These are phyloP conservation scores for Schizothorax lantsangensis DNA, from an alignment of 2,797 vertebrate genomes.

Conservation along the genomic window DNA sequence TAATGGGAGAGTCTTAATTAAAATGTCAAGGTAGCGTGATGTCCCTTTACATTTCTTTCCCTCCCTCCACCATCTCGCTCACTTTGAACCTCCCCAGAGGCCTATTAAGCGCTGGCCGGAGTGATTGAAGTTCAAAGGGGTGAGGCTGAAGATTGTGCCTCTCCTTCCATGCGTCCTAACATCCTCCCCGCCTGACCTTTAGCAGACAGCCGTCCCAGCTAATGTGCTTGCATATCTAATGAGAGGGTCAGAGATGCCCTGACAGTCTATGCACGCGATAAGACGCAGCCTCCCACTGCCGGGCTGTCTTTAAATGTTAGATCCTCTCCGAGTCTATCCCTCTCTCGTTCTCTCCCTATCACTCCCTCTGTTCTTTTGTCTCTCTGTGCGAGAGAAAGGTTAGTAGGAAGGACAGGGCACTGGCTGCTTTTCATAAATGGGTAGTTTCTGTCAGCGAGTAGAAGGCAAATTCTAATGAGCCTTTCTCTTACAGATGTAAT, in stretches of 20 bases:
- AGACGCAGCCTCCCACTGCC: conserved; percentile 71
- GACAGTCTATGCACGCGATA: conserved; percentile 66
- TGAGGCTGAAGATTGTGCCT: conserved; percentile 79
- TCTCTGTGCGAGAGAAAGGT: conserved; percentile 73
- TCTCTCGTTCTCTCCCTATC: conserved; percentile 57
- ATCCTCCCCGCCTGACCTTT: conserved; percentile 84
- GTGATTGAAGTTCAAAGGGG: conserved; percentile 87
- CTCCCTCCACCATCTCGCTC: conserved; percentile 70
- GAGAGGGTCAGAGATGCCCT: conserved; percentile 75
- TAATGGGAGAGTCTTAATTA: conserved; percentile 85
- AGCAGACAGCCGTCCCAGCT: conserved; percentile 80
- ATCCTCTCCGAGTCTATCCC: conserved; percentile 55
- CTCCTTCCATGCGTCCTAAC: conserved; percentile 71
- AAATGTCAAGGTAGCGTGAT: conserved; percentile 86
- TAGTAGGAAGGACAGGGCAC: conserved; percentile 78
- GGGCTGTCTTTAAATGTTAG: conserved; percentile 68
- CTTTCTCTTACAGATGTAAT: conserved; percentile 64
- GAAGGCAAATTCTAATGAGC: conserved; percentile 76
- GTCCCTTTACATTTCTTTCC: conserved; percentile 76
- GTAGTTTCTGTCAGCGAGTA: conserved; percentile 68
- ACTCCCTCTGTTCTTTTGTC: conserved; percentile 68
- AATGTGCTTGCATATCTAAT: conserved; percentile 85
- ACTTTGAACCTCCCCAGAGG: conserved; percentile 81
- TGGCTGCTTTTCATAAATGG: conserved; percentile 75
- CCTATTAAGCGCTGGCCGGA: conserved; percentile 82